Conservation (phyloP, 2,113 vertebrate species). For the Tiliqua scincoides region DNA sequence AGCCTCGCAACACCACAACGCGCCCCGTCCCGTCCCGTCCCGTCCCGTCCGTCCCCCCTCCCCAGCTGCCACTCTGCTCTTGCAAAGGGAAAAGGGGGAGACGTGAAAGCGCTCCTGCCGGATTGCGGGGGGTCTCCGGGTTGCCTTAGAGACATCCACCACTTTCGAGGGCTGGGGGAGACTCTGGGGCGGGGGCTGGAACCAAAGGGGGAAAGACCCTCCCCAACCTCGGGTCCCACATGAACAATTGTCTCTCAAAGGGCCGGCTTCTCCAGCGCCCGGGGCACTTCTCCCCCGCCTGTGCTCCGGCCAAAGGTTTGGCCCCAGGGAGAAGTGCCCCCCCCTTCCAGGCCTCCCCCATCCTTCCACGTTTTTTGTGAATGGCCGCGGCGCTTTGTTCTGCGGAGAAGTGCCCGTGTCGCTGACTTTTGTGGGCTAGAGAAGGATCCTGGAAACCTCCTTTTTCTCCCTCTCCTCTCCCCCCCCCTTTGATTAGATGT, state of each 20-base stretch:
- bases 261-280: not conserved
- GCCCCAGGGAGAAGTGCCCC: not conserved
- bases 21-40: too few relatives aligned
- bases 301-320: not conserved
- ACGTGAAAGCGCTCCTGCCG: not conserved
- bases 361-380: constrained; percentile 73
- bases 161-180: not conserved
- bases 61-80: not conserved
- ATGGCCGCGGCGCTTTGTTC: constrained; percentile 80
- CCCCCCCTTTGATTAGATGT: constrained; percentile 74
- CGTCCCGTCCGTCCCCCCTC: not conserved
- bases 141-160: not conserved
- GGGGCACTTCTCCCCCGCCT: not conserved
- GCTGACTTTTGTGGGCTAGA: constrained; percentile 82
- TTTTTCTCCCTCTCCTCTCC: constrained; percentile 37
- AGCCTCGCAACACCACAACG: not conserved
- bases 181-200: not conserved
- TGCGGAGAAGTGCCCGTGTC: constrained; percentile 76
- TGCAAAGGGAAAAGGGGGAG: not conserved
- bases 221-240: not conserved
- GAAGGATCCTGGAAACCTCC: constrained; percentile 73
- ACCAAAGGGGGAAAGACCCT: not conserved
- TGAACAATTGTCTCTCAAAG: not conserved
- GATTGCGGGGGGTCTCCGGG: not conserved
- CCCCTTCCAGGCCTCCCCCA: not conserved